A percentile compares a stretch with the other conserved stretches of the same genome.
These are phyloP conservation scores for Nipponia nippon DNA, from an alignment of 2,113 vertebrate species.

Conservation along the genomic window DNA sequence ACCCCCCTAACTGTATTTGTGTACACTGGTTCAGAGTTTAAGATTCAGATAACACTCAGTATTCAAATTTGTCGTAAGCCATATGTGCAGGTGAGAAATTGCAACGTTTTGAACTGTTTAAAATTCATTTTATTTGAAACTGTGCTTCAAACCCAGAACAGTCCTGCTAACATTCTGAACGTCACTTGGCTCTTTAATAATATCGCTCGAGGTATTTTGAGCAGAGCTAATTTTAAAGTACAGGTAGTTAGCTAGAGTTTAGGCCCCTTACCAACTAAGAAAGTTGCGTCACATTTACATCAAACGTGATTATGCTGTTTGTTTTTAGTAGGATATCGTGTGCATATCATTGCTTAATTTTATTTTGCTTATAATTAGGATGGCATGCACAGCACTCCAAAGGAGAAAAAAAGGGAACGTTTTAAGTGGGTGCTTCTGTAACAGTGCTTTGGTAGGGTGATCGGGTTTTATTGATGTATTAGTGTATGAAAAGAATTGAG, in stretches of 20 bases:
- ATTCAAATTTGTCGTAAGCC: constrained; percentile 61
- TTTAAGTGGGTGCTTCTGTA: not conserved
- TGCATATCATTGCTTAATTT: not conserved
- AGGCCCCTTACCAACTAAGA: not conserved
- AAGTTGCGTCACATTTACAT: not conserved
- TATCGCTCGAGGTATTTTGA: not conserved
- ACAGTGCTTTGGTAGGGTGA: not conserved
- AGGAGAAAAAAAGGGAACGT: not conserved
- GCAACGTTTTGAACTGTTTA: constrained; percentile 28
- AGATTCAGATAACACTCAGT: constrained; percentile 66
- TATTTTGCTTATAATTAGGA: not conserved
- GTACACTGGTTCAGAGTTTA: constrained; percentile 59
- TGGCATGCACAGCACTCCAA: not conserved
- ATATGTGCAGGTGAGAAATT: constrained; percentile 65
- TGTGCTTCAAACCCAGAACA: constrained; percentile 34
- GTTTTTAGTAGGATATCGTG: not conserved
- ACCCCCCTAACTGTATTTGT: constrained; percentile 49
- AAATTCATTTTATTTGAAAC: constrained; percentile 52
- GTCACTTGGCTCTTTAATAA: not conserved
- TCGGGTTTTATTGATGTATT: not conserved
- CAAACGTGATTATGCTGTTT: not conserved
- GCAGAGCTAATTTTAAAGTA: constrained; percentile 26
- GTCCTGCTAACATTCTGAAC: not conserved
- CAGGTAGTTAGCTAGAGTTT: constrained; percentile 6
- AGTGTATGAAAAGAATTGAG: constrained; percentile 34